These are phyloP conservation scores for Lycia hirtaria DNA, from an alignment of 2,888 invertebrate genomes.

Conservation along the genomic window DNA sequence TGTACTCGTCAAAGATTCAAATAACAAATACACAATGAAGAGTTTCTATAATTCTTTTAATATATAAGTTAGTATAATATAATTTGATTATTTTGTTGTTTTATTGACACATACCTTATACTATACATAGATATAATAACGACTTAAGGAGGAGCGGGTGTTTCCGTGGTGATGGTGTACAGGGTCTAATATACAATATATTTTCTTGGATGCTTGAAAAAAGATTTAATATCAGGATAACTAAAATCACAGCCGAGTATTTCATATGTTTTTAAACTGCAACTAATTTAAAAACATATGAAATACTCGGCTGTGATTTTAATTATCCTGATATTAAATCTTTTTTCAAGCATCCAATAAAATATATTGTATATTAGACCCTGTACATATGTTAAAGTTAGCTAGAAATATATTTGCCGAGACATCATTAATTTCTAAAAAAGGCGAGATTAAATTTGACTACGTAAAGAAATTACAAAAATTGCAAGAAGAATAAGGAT, in stretches of 20 bases:
- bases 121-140: too few relatives aligned
- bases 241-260: neutral
- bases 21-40: neutral
- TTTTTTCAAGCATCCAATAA: neutral
- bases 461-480: neutral
- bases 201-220: neutral
- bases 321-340: neutral
- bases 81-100: neutral
- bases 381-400: neutral
- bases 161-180: too few relatives aligned
- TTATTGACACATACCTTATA: neutral
- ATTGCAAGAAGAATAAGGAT: neutral
- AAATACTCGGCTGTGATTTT: neutral
- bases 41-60: neutral
- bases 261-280: neutral
- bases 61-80: neutral
- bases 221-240: neutral
- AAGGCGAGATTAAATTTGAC: neutral
- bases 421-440: neutral
- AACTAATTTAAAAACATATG: neutral
- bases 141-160: too few relatives aligned
- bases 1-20: too few relatives aligned
- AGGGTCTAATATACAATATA: conserved; percentile 28
- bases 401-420: neutral
- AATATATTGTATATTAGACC: conserved; percentile 27